These are phyloP conservation scores for Grallaria varia DNA, from an alignment of 2,113 vertebrate genomes.

Conservation along the genomic window DNA sequence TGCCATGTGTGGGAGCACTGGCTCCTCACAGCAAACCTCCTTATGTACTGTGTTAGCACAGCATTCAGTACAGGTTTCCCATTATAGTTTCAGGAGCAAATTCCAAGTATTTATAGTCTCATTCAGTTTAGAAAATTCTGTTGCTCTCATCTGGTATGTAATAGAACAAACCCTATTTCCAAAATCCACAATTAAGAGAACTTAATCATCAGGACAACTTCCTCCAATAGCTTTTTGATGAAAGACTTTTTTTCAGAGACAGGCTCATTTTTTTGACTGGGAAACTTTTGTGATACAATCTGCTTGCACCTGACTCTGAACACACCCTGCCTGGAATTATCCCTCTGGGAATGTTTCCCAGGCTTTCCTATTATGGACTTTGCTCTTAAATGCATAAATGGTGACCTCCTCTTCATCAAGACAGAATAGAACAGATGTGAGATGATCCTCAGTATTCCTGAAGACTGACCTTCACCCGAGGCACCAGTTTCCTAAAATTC, in stretches of 20 bases:
- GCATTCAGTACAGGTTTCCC: conserved; percentile 34
- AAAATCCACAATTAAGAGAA: conserved; percentile 35
- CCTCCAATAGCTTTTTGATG: neutral
- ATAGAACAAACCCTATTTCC: conserved; percentile 7
- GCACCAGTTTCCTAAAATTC: neutral
- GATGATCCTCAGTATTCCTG: neutral
- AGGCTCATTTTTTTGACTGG: neutral
- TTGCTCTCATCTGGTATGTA: neutral
- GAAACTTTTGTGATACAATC: neutral
- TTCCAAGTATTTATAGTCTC: conserved; percentile 35
- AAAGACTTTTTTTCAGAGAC: neutral
- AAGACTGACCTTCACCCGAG: too few relatives aligned
- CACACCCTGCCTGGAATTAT: neutral
- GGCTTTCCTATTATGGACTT: neutral
- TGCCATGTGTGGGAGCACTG: conserved; percentile 41
- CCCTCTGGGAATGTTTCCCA: neutral
- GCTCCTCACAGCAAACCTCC: conserved; percentile 49
- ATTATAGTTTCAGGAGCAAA: conserved; percentile 48
- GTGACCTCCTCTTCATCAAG: neutral
- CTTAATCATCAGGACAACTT: conserved; percentile 3
- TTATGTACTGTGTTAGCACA: conserved; percentile 50
- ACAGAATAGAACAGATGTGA: neutral
- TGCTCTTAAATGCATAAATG: neutral
- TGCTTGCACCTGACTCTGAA: neutral
- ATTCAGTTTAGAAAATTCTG: conserved; percentile 2